Percentiles rank a stretch among this genome's conserved stretches.
Evolutionary conservation across 30 jellyfish, hydroid and myxozoan species (phyloP).

Genomic region (Sanderia malayensis): DNA sequence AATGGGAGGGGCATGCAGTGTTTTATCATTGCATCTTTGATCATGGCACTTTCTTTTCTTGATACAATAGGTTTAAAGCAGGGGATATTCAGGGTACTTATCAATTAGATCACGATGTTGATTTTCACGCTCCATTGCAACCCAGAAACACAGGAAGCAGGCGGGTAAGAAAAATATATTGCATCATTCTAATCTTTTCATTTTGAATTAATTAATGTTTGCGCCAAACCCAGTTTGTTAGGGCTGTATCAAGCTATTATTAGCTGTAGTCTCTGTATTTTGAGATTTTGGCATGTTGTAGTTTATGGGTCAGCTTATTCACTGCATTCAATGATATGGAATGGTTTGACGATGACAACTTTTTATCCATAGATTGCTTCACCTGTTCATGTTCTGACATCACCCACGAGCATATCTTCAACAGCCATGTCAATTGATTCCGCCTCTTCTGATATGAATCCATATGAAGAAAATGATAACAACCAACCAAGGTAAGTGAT

Average conservation of each 20-base stretch:
- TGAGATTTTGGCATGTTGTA: too few relatives aligned
- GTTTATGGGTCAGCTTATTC: too few relatives aligned
- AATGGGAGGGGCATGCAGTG: too few relatives aligned
- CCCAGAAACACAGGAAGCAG: constrained; percentile 2
- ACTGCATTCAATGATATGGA: too few relatives aligned
- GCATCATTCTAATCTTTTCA: too few relatives aligned
- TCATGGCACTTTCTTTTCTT: too few relatives aligned
- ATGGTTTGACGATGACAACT: too few relatives aligned
- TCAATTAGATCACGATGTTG: constrained; percentile 23
- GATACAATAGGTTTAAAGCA: constrained; percentile 31
- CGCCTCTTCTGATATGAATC: constrained; percentile 51
- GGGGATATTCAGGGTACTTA: constrained; percentile 14
- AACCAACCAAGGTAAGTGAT: constrained; percentile 39
- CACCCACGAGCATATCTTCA: constrained; percentile 64
- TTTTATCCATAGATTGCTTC: constrained; percentile 38
- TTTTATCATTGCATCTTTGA: too few relatives aligned
- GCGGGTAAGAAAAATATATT: constrained; percentile 35
- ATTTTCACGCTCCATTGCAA: constrained; percentile 28
- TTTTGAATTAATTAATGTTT: too few relatives aligned
- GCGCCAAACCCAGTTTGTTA: too few relatives aligned
- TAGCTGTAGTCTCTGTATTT: too few relatives aligned
- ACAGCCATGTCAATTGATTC: constrained; percentile 63
- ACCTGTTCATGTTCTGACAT: constrained; percentile 49
- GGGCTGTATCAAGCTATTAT: too few relatives aligned
- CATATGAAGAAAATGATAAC: constrained; percentile 58